phyloP scores from a whole-genome alignment of 2,113 vertebrate genomes.

The Corydoras sp. region DNA sequence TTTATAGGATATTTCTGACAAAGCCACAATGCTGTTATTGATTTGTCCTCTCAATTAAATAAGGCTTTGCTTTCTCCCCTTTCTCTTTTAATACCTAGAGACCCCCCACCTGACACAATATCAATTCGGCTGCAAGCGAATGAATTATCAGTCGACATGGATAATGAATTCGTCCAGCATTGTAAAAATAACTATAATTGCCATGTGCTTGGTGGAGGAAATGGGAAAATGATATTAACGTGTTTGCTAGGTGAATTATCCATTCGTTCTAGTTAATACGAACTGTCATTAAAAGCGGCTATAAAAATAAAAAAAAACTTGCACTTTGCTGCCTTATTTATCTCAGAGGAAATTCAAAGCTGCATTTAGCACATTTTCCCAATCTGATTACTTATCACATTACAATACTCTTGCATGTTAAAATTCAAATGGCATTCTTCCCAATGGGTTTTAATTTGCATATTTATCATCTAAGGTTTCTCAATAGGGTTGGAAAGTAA shows the following conservation, averaged over 20 bases:
- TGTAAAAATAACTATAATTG: constrained; percentile 78
- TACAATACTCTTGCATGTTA: constrained; percentile 67
- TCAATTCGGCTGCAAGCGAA: constrained; percentile 64
- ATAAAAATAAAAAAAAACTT: no score
- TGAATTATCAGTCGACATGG: constrained; percentile 70
- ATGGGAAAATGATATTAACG: constrained; percentile 69
- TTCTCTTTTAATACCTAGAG: constrained; percentile 72
- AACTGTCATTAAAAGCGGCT: constrained; percentile 74
- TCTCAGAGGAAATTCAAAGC: constrained; percentile 71
- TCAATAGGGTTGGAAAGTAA: constrained; percentile 66
- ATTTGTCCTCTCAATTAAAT: constrained; percentile 77
- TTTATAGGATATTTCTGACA: constrained; percentile 65
- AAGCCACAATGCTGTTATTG: constrained; percentile 66
- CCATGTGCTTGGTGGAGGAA: constrained; percentile 67
- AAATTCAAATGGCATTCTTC: constrained; percentile 68
- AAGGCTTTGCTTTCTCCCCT: constrained; percentile 66
- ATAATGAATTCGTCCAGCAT: constrained; percentile 72
- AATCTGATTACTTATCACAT: constrained; percentile 59
- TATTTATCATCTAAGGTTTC: constrained; percentile 68
- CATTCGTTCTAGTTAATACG: constrained; percentile 77
- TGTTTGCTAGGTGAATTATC: constrained; percentile 73
- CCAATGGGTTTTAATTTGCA: constrained; percentile 69
- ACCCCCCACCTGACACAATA: constrained; percentile 73
- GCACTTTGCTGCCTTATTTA: constrained; percentile 58
- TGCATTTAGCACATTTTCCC: constrained; percentile 58